Base-by-base conservation (phyloP, 2,888 invertebrate genomes). In the Synanthedon vespiformis region DNA sequence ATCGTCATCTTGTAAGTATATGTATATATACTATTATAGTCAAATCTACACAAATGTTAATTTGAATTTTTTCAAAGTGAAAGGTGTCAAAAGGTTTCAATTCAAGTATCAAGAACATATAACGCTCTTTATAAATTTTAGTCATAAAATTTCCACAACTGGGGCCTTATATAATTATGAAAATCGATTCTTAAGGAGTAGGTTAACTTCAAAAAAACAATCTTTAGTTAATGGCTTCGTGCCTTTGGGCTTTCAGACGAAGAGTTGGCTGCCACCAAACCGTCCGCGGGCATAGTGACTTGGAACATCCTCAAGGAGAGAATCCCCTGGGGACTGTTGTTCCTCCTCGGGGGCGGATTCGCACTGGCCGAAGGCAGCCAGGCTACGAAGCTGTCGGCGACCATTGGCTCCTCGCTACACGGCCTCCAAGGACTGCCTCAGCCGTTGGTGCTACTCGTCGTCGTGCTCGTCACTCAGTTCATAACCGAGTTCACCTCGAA, bases 401-500 rank as follows among this genome's bases (percentile, higher is more conserved):
- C 93, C 83, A 90, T 97, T 56, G 96, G 96, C 0, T 77, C 89
- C 0, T 90, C 92, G 4, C 83, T 97, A 40, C 86, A 87, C 49
- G 92, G 90, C 0, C 86, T 96, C 2, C 81, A 90, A 11, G 89
- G 88, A 0, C 82, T 94, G 56, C 90, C 91, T 11, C 87, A 90
- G 5, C 76, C 90, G 47, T 75, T 91, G 11, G 92, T 96, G 40
- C 84, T 96, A 54, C 77, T 95, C 34, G 90, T 95, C 4, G 91
- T 96, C 12, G 92, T 94, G 56, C 63, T 93, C 3, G 91, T 95
- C 49, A 93, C 95, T 0, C 93, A 95, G 61, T 89, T 92, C 60
- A 87, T 95, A 54, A 98, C 97, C 0, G 96, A 97, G 77, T 92
- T 97, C 67, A 95, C 96, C 0, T 94, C 95, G 40, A 97, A 97